phyloP scores from a whole-genome alignment of 2,797 vertebrate species.

The Cryptoprocta ferox region DNA sequence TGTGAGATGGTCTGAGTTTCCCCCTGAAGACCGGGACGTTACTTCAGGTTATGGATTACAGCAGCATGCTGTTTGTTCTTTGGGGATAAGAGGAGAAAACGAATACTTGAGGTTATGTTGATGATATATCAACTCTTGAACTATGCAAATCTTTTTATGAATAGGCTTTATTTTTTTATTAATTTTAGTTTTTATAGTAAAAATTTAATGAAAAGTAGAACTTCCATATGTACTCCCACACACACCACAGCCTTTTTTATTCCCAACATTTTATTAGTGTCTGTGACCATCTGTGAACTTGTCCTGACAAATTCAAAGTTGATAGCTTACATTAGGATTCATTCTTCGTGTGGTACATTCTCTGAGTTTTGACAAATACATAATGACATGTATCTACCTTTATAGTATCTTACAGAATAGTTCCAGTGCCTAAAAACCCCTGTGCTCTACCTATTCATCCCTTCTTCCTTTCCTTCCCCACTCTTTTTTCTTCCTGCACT shows the following conservation, averaged over 20 bases:
- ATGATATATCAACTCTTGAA: not conserved
- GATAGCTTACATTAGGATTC: not conserved
- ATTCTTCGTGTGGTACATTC: not conserved
- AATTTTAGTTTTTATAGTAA: not conserved
- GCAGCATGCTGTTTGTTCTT: not conserved
- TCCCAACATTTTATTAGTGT: not conserved
- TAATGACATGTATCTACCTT: not conserved
- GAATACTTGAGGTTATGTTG: not conserved
- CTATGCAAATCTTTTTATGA: not conserved
- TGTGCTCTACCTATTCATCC: not conserved
- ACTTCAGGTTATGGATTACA: not conserved
- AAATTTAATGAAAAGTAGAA: not conserved
- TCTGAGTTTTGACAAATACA: not conserved
- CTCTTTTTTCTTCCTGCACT: not conserved
- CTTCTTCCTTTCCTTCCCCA: not conserved
- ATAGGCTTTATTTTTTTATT: not conserved
- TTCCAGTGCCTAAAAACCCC: not conserved
- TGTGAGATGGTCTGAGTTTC: not conserved
- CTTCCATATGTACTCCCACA: not conserved
- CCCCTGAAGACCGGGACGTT: not conserved
- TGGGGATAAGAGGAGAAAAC: not conserved
- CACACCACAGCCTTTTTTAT: not conserved
- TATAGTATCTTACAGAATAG: not conserved
- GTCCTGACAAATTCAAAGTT: not conserved
- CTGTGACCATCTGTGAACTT: not conserved